Conservation (phyloP, 2,888 invertebrate genomes). For the Agonopterix heracliana region DNA sequence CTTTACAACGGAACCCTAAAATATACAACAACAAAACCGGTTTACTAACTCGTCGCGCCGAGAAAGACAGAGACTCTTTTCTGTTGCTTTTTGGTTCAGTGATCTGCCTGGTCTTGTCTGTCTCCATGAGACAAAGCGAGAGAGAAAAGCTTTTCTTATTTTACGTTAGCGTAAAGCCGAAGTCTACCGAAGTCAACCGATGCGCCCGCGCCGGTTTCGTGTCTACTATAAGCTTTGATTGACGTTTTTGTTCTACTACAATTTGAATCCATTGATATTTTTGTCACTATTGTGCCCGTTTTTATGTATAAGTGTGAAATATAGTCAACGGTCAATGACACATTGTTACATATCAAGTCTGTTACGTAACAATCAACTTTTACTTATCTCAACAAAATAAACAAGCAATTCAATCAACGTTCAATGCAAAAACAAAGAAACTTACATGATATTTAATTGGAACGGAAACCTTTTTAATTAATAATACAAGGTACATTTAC, state of each 20-base stretch:
- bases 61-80: constrained; percentile 40
- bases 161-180: constrained; percentile 32
- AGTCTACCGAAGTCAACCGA: constrained; percentile 39
- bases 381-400: no score
- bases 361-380: background rate
- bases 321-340: background rate
- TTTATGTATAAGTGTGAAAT: background rate
- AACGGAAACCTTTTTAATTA: constrained; percentile 1
- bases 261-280: constrained; percentile 50
- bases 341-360: background rate
- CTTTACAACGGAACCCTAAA: constrained; percentile 19
- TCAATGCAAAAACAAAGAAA: no score
- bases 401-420: no score
- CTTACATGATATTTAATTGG: background rate
- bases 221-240: constrained; percentile 11
- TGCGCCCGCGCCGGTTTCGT: constrained; percentile 44
- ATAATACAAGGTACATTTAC: constrained; percentile 1
- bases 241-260: constrained; percentile 43
- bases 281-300: background rate
- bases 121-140: constrained; percentile 37
- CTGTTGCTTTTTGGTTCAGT: constrained; percentile 70
- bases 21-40: constrained; percentile 57
- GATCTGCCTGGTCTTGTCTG: constrained; percentile 51
- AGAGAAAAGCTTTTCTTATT: constrained; percentile 31
- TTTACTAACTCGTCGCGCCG: constrained; percentile 45